Base-by-base conservation (phyloP, 2,113 vertebrate species). In the Thalassarche chlororhynchos region DNA sequence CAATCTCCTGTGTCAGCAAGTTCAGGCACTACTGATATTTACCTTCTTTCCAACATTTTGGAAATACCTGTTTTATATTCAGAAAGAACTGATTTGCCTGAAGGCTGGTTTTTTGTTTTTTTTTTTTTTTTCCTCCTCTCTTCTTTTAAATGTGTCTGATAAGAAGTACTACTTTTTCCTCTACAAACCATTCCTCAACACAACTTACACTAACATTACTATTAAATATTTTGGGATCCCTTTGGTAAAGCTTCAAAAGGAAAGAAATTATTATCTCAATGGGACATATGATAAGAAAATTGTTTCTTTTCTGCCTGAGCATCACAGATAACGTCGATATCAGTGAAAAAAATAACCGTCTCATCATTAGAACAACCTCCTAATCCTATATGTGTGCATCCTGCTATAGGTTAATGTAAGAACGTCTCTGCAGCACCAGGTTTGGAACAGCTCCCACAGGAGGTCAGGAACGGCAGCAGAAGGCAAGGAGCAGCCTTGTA, bases 401-500 rank as follows among this genome's bases (percentile, higher is more conserved):
- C 70, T 58, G 13, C 42, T 51, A 14, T 0, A 29, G 32, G 25
- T 36, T 57, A 49, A 6, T 4, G 11, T 2, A 15, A 61, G 25
- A 28, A 23, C 2, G 1, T 26, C n/a, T 23, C 40, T 78, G 69
- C 91, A 96, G 91, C 81, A 89, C 77, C 28, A 32, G 16, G 9
- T 84, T 62, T 55, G 72, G 93, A 97, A 95, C 94, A 96, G 96
- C 91, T 97, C 83, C 93, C 70, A 64, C 31, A 81, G n/a, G 10
- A 86, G 71, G 10, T 31, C 52, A 25, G 51, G 31, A 86, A 49
- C 0, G 2, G 52, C 69, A 62, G 29, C 15, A 71, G 57, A 79
- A 79, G 29, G 13, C 38, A 42, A 62, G 49, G 20, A 74, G 28
- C 36, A 69, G 25, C 65, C 31, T n/a, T 44, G 40, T 21, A 32